Base-by-base conservation (phyloP, 2,797 vertebrate genomes). In the Gallirallus australis region DNA sequence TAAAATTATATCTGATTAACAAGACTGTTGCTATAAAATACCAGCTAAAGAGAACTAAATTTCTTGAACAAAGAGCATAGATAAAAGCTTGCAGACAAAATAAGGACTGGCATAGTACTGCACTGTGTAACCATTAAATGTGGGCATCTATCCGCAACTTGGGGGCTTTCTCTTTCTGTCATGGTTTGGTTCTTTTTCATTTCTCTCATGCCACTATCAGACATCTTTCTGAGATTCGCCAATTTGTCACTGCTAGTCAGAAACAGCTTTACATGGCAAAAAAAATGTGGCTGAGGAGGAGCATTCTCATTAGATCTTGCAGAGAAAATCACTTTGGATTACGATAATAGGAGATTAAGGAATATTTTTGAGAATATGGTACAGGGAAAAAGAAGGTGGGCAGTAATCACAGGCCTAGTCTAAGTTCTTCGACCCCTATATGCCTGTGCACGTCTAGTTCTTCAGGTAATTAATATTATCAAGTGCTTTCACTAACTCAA, bases 11-110 rank as follows among this genome's bases (percentile, higher is more conserved):
- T 72, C 79, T 94, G 79, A 93, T 95, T 96, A 90, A 86, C 76
- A 90, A 96, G 52, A 66, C n/a, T 88, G 42, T 72, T 86, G 53
- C 64, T 84, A 50, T 84, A 93, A 96, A 96, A 89, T 27, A 75
- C 25, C 57, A 90, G 72, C 86, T 78, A 47, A 91, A 89, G 64
- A 57, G 79, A 87, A 78, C 73, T 79, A 95, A 89, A 96, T 1
- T 50, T 65, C 45, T 89, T 93, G 87, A 94, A 88, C 73, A 96
- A 93, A 95, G 83, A 95, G 18, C 59, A 53, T 1, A 66, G 56
- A 72, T 75, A 76, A 93, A 53, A 93, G 65, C 40, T 25, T 39
- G 18, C 31, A 53, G 86, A 68, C 61, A 83, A 92, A 96, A 93
- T 85, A 79, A 92, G 61, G 54, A 63, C 35, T n/a, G 56, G 61